Percentiles rank a stretch among this genome's conserved stretches.
Evolutionary conservation across 2,113 vertebrate species (phyloP).

Genomic region (Pycnonotus jocosus): DNA sequence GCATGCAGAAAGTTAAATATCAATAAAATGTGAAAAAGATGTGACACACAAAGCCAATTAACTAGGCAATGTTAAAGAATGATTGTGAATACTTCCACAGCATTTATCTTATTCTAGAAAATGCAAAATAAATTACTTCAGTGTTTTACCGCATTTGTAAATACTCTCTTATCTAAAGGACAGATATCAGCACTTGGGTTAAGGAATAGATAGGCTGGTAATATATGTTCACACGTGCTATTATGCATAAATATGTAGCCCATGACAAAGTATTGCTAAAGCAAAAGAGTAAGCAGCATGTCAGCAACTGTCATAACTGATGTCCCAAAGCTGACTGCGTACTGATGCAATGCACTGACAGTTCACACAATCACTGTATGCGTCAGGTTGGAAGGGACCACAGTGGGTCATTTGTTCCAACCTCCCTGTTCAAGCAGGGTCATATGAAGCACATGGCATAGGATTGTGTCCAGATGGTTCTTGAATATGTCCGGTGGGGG

Average conservation of each 20-base stretch:
- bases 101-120: neutral
- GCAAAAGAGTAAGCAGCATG: neutral
- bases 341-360: neutral
- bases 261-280: neutral
- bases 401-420: neutral
- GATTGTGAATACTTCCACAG: neutral
- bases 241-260: neutral
- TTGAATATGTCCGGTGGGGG: neutral
- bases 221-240: accelerated
- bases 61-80: neutral
- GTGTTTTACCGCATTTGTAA: neutral
- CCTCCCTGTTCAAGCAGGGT: neutral
- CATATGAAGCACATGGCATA: neutral
- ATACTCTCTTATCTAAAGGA: neutral
- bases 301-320: neutral
- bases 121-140: neutral
- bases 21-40: neutral
- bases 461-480: neutral
- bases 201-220: neutral
- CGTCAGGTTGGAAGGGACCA: neutral
- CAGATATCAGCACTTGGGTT: neutral
- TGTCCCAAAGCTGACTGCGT: neutral
- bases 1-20: neutral
- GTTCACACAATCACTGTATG: neutral
- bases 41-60: neutral